phyloP scores from a whole-genome alignment of 1,140 invertebrate genomes.

The Leguminivora glycinivorella region DNA sequence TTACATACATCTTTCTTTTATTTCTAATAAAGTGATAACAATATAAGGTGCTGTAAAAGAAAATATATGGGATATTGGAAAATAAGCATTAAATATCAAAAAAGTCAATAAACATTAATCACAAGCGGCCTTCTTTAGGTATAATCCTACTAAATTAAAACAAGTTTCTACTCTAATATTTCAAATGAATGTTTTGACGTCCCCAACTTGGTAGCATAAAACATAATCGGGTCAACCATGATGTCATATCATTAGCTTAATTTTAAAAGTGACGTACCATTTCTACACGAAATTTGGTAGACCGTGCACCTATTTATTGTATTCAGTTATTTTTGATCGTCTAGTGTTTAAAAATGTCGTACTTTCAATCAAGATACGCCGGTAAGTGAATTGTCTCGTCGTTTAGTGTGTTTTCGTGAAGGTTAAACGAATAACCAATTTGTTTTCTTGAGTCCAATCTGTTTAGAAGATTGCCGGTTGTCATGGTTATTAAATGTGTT shows the following conservation, averaged over 20 bases:
- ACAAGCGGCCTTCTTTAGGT: slow-evolving; percentile 46
- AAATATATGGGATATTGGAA: no score
- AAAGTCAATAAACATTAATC: not conserved
- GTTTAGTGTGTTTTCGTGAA: slow-evolving; percentile 10
- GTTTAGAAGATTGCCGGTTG: slow-evolving; percentile 1
- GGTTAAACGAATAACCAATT: slow-evolving; percentile 24
- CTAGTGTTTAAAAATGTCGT: slow-evolving; percentile 51
- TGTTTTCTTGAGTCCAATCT: slow-evolving; percentile 26
- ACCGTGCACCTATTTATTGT: slow-evolving; percentile 29
- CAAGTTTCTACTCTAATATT: slow-evolving; percentile 17
- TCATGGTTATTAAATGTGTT: slow-evolving; percentile 9
- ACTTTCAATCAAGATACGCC: slow-evolving; percentile 51
- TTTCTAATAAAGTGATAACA: no score
- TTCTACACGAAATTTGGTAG: slow-evolving; percentile 53
- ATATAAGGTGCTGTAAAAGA: no score
- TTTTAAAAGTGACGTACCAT: slow-evolving; percentile 73
- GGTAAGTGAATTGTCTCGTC: slow-evolving; percentile 46
- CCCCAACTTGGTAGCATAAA: slow-evolving; percentile 43
- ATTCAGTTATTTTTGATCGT: not conserved
- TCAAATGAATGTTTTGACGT: slow-evolving; percentile 47
- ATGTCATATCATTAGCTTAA: slow-evolving; percentile 65
- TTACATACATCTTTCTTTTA: no score
- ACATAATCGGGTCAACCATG: slow-evolving; percentile 66
- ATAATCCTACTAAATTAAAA: slow-evolving; percentile 47
- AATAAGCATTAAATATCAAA: not conserved